Base-by-base conservation (phyloP, 2,113 vertebrate genomes). In the Sclerurus mexicanus region DNA sequence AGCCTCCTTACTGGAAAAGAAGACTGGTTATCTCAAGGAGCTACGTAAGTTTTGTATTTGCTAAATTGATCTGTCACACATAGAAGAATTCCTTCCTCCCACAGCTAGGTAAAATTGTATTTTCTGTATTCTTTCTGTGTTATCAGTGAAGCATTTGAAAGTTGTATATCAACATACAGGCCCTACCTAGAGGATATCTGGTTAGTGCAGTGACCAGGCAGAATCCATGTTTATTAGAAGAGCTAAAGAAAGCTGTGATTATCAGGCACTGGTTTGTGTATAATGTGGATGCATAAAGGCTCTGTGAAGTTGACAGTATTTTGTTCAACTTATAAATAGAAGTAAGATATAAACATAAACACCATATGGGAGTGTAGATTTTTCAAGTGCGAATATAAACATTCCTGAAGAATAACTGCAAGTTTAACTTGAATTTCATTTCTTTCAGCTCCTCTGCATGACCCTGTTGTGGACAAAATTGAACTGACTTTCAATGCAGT, bases 11-110 rank as follows among this genome's bases (percentile, higher is more conserved):
- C 22, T 98, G 87, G 96, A 95, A 72, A 96, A 80, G 82, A 97
- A 82, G 78, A 81, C 74, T 28, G 97, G 97, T 58, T 98, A 97
- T 74, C 84, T 96, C 42, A 64, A 46, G 40, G 98, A 98, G 77
- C 52, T 93, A 21, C 89, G 97, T 98, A 97, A 97, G 96, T 86
- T 78, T 5, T 47, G 12, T 40, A 33, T 76, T 67, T 87, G n/a
- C 44, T 90, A 28, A 86, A 81, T 85, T 71, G 9, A 31, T n/a
- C 25, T 91, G 42, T 73, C 35, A 55, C n/a, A 55, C 68, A 64
- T 4, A 71, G 67, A 83, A 46, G 28, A 73, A 88, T 72, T 78
- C 7, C 8, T 42, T 66, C 30, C 24, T 73, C 9, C n/a, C 46
- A 12, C 14, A 50, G 6, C 24, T 37, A 49, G 12, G 22, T 72